Conservation (phyloP, 2,113 vertebrate species). For the Tragulus kanchil region DNA sequence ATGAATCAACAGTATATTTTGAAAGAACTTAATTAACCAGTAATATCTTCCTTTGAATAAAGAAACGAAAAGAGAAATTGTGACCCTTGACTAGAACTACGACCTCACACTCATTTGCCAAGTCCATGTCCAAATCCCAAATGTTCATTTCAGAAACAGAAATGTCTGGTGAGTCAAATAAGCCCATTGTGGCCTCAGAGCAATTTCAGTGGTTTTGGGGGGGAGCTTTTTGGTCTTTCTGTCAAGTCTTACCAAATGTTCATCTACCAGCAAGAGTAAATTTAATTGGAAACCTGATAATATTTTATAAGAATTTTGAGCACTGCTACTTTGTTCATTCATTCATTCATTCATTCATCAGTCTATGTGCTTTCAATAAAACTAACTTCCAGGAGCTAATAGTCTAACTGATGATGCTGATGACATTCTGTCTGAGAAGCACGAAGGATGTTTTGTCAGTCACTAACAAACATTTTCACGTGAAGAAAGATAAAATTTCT, state of each 20-base stretch:
- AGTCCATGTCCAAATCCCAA: background rate
- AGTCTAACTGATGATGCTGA: background rate
- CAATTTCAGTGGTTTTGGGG: background rate
- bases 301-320: background rate
- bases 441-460: background rate
- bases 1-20: background rate
- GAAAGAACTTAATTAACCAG: constrained; percentile 5
- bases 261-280: background rate
- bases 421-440: constrained; percentile 15
- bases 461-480: background rate
- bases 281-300: background rate
- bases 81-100: background rate
- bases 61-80: background rate
- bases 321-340: background rate
- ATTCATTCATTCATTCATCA: background rate
- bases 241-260: background rate
- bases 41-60: background rate
- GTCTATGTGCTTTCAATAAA: background rate
- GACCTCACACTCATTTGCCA: background rate
- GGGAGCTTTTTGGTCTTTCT: background rate
- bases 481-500: constrained; percentile 36
- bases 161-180: background rate
- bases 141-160: background rate
- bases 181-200: background rate
- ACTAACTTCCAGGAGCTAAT: background rate